Evolutionary conservation across 2,797 vertebrate species (phyloP), one percentile per base, ranked within the genome.

Genomic region (Babyrousa celebensis): DNA sequence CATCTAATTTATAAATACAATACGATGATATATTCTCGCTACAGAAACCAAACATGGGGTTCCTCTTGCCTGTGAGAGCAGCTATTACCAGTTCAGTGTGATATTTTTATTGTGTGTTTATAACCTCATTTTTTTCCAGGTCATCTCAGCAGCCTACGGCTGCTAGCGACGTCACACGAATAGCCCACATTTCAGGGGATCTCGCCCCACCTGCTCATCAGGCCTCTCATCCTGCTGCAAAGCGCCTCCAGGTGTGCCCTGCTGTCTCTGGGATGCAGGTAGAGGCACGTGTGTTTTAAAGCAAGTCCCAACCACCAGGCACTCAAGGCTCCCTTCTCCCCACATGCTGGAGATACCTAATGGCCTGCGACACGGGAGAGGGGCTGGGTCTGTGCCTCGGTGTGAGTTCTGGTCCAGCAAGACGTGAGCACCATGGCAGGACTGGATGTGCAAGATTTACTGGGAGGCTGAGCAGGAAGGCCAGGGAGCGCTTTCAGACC

Each of bases 1-100:
- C 60, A 7, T 27, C 71, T 83, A 70, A 84, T 36, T 78, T 95
- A 74, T 48, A 91, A 86, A 80, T 12, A 79, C 9, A 71, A 80
- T 56, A 70, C 25, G 62, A 65, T 71, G 71, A 7, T 78, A 71
- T 68, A 72, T 89, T 74, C 40, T 71, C 80, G 3, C 7, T 67
- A 14, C 54, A 85, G 70, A 90, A 79, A 78, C 58, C 25, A 87
- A 84, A 56, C 12, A 12, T 56, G 48, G 21, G 9, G 36, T n/a
- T 80, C 32, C 29, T 58, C 56, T 70, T 71, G 70, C 27, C 90
- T 72, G 32, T 56, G 52, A 67, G 1, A 65, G 52, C 54, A 74
- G 52, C 68, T 85, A 40, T 43, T 56, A 68, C 56, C n/a, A 58
- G 25, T 65, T 87, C 20, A 60, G 16, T 56, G 12, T 48, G 43